These are phyloP conservation scores for Lutjanus argentimaculatus DNA, from an alignment of 2,797 vertebrate genomes.

Conservation along the genomic window DNA sequence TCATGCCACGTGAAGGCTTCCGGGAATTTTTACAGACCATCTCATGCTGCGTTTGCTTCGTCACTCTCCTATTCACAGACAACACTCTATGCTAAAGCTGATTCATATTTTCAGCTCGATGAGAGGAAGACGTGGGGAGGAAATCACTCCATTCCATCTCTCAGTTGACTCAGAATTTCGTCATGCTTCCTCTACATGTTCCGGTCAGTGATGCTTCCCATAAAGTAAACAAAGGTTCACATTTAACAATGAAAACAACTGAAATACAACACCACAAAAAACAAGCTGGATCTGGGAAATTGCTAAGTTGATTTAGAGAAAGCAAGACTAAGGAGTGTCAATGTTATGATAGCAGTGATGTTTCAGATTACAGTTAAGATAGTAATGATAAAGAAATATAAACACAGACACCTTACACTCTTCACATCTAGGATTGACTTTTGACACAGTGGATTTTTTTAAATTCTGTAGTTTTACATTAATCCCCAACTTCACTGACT, in stretches of 20 bases:
- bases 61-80: slow-evolving; percentile 42
- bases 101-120: slow-evolving; percentile 65
- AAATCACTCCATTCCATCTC: slow-evolving; percentile 42
- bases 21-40: slow-evolving; percentile 39
- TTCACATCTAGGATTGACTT: slow-evolving; percentile 13
- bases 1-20: slow-evolving; percentile 44
- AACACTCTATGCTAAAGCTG: slow-evolving; percentile 33
- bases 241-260: slow-evolving; percentile 24
- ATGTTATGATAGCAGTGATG: slow-evolving; percentile 50
- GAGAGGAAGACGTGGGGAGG: slow-evolving; percentile 12
- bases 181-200: slow-evolving; percentile 60
- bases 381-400: slow-evolving; percentile 28
- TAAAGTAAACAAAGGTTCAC: slow-evolving; percentile 49
- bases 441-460: not conserved
- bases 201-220: slow-evolving; percentile 52
- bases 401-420: slow-evolving; percentile 44
- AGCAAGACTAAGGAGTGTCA: slow-evolving; percentile 34
- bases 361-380: slow-evolving; percentile 39
- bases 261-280: slow-evolving; percentile 52
- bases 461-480: not conserved
- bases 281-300: slow-evolving; percentile 43
- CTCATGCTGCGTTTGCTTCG: slow-evolving; percentile 26
- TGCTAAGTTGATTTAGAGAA: slow-evolving; percentile 7
- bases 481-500: not conserved
- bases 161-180: slow-evolving; percentile 73